Percentiles rank a stretch among this genome's conserved stretches.
phyloP scores from a whole-genome alignment of 1,140 invertebrate species.

The Listronotus oregonensis region DNA sequence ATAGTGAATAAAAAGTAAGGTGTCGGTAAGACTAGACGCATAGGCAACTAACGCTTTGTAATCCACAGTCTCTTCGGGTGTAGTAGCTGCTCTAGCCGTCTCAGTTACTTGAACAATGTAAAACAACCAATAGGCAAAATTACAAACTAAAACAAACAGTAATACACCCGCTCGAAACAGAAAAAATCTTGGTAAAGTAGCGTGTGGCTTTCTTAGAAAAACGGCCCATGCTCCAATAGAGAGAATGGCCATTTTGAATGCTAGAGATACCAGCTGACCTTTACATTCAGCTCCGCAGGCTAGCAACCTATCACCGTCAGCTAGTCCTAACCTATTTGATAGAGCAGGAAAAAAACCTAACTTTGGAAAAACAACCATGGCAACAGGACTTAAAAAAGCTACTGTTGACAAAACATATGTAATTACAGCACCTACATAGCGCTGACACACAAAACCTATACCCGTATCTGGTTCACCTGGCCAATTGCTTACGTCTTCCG shows the following conservation, averaged over 20 bases:
- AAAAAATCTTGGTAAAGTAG: conserved; percentile 93
- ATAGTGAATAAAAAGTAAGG: conserved; percentile 94
- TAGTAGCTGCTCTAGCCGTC: conserved; percentile 75
- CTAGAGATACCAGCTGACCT: conserved; percentile 87
- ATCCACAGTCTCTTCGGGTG: conserved; percentile 76
- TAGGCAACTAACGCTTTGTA: conserved; percentile 88
- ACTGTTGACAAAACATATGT: conserved; percentile 76
- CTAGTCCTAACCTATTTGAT: conserved; percentile 60
- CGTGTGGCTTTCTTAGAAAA: conserved; percentile 73
- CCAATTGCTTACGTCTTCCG: conserved; percentile 86
- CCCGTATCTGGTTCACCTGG: conserved; percentile 74
- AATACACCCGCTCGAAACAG: conserved; percentile 87
- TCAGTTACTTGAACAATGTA: conserved; percentile 90
- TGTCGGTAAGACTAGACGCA: conserved; percentile 88
- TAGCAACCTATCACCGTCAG: conserved; percentile 63
- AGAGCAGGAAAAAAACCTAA: conserved; percentile 75
- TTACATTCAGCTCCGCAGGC: conserved; percentile 80
- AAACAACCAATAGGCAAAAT: conserved; percentile 96
- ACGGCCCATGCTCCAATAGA: conserved; percentile 91
- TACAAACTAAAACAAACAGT: conserved; percentile 87
- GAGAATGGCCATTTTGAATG: conserved; percentile 91
- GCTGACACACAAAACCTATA: conserved; percentile 74
- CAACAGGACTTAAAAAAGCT: conserved; percentile 89
- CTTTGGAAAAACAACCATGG: conserved; percentile 93
- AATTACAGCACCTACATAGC: conserved; percentile 78